Conservation (phyloP, 2,113 vertebrate genomes). For the Nothoprocta pentlandii region DNA sequence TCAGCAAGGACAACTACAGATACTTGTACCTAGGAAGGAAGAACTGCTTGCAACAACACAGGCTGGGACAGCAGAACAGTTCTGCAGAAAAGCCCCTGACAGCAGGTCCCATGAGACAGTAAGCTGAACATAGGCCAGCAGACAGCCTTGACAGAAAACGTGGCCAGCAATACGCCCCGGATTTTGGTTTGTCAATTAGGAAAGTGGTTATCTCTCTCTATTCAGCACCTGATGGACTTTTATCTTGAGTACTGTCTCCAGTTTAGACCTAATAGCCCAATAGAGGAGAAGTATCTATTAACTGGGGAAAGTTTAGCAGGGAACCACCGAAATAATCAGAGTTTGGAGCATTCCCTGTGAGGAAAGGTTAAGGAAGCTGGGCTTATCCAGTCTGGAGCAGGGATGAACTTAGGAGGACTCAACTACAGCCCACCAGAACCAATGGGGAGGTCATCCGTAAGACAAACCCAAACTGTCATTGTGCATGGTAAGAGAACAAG, state of each 20-base stretch:
- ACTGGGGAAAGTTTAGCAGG: neutral
- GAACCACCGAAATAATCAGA: neutral
- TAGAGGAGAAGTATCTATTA: neutral
- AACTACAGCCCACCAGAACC: neutral
- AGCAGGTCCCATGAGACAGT: neutral
- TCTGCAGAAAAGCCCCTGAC: neutral
- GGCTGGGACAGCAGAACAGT: neutral
- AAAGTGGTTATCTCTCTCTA: neutral
- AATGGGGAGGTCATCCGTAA: neutral
- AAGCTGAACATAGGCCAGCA: neutral
- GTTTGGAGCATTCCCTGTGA: neutral
- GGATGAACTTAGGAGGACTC: neutral
- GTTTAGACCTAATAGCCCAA: neutral
- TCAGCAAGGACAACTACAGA: neutral
- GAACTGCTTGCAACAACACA: neutral
- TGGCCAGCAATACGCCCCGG: fast-evolving
- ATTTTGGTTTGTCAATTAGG: neutral
- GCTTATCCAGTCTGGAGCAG: neutral
- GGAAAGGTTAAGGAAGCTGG: neutral
- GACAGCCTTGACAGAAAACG: neutral
- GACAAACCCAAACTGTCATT: neutral
- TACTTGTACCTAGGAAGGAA: neutral
- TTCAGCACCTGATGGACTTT: neutral
- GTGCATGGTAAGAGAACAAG: neutral
- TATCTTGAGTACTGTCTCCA: neutral